Evolutionary conservation across 2,888 invertebrate species (phyloP).

Genomic region (Ferdinandea cuprea): DNA sequence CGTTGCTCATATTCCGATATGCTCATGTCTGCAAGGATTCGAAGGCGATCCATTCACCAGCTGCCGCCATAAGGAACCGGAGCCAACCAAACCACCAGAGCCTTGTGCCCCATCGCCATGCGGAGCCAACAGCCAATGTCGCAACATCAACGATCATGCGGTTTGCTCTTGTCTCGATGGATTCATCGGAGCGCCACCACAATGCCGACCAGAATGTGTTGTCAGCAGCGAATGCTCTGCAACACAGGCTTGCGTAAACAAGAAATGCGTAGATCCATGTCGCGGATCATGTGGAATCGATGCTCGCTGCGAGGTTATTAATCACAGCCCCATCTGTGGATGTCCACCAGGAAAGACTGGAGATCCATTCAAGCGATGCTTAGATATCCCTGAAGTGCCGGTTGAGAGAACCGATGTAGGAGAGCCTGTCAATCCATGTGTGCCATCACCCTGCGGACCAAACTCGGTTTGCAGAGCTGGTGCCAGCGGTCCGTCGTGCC

Average conservation of each 20-base stretch:
- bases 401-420: slow-evolving; percentile 80
- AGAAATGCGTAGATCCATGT: slow-evolving; percentile 89
- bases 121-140: slow-evolving; percentile 86
- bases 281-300: slow-evolving; percentile 88
- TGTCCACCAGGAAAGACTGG: slow-evolving; percentile 87
- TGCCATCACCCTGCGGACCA: slow-evolving; percentile 92
- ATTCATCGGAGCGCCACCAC: slow-evolving; percentile 88
- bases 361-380: slow-evolving; percentile 91
- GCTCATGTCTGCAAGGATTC: slow-evolving; percentile 87
- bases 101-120: slow-evolving; percentile 86
- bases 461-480: slow-evolving; percentile 89
- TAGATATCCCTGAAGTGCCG: slow-evolving; percentile 84
- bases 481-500: slow-evolving; percentile 88
- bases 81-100: slow-evolving; percentile 73
- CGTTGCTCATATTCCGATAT: slow-evolving; percentile 89
- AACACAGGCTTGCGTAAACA: slow-evolving; percentile 87
- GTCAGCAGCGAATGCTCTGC: slow-evolving; percentile 87
- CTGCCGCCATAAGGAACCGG: slow-evolving; percentile 83
- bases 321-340: slow-evolving; percentile 89
- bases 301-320: slow-evolving; percentile 88
- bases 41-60: slow-evolving; percentile 89
- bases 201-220: slow-evolving; percentile 88
- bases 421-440: slow-evolving; percentile 86
- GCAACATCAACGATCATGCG: slow-evolving; percentile 85
- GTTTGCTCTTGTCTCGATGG: slow-evolving; percentile 89